Evolutionary conservation across 2,888 invertebrate species (phyloP).

Genomic region (Tetramorium bicarinatum): DNA sequence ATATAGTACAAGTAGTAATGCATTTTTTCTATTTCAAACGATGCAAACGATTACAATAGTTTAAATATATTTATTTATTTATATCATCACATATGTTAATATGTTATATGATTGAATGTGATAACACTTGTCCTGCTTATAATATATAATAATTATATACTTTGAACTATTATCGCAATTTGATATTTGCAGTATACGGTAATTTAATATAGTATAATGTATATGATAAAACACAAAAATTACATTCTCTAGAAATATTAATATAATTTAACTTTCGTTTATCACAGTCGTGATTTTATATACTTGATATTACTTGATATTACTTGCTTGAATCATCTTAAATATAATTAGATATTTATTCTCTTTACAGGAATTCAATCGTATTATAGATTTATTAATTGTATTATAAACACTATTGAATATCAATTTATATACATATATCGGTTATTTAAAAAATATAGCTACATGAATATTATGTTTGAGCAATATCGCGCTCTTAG

Average conservation of each 20-base stretch:
- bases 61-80: constrained; percentile 15
- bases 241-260: constrained; percentile 24
- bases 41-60: constrained; percentile 20
- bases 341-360: constrained; percentile 38
- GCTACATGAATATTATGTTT: constrained; percentile 66
- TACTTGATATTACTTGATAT: constrained; percentile 58
- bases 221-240: constrained; percentile 4
- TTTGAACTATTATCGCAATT: background rate
- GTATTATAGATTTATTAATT: constrained; percentile 43
- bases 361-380: constrained; percentile 55
- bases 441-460: constrained; percentile 48
- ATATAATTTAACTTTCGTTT: constrained; percentile 53
- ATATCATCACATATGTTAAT: background rate
- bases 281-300: constrained; percentile 75
- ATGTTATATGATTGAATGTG: background rate
- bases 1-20: background rate
- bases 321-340: constrained; percentile 61
- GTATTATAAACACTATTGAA: constrained; percentile 41
- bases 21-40: constrained; percentile 12
- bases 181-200: background rate
- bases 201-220: background rate
- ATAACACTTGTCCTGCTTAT: background rate
- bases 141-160: constrained; percentile 6
- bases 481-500: constrained; percentile 59
- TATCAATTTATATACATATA: constrained; percentile 56